Evolutionary conservation across 2,888 invertebrate species (phyloP), one percentile per base, ranked within the genome.

Genomic region (Tridacna crocea): DNA sequence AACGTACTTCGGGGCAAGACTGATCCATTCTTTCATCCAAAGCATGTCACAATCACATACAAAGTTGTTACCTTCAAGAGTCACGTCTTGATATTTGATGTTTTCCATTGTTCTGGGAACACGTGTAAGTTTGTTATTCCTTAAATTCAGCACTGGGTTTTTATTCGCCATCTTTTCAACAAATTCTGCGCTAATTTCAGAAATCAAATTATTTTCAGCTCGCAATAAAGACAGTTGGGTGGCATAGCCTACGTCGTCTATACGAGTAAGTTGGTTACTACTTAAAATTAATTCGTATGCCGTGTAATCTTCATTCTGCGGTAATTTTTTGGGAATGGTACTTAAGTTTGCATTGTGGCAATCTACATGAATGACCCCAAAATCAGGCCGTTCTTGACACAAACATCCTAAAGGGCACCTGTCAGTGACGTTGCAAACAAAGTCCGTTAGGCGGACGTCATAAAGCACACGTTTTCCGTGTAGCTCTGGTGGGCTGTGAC

Each of bases 21-120:
- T 83, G 13, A 89, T 83, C 89, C 89, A 89, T 6, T 79, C 84
- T 11, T 58, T 77, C 88, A 85, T 85, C 86, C 86, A 88, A 0
- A 82, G 72, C 87, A 85, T 86, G 13, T 83, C 82, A 60, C 86
- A 87, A 15, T 72, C 55, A 68, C 88, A 87, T 46, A 72, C 77
- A 15, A 88, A 72, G 1, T 70, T 72, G 58, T 88, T 88, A 19
- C 77, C 82, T 22, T 63, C 15, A 15, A 86, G 72, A 3, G 48
- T 24, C 0, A 79, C 70, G 46, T 81, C 70, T 51, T 84, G 75
- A 60, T 66, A 85, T 19, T 77, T 79, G 3, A 85, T 81, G n/a
- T 80, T 83, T 61, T 87, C 85, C 17, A 83, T 75, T 13, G 70
- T 79, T 24, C 77, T 63, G 17, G 88, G 87, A 11, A 89, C 58